phyloP scores from a whole-genome alignment of 2,888 invertebrate species.

The Drosophila nr. medialis region DNA sequence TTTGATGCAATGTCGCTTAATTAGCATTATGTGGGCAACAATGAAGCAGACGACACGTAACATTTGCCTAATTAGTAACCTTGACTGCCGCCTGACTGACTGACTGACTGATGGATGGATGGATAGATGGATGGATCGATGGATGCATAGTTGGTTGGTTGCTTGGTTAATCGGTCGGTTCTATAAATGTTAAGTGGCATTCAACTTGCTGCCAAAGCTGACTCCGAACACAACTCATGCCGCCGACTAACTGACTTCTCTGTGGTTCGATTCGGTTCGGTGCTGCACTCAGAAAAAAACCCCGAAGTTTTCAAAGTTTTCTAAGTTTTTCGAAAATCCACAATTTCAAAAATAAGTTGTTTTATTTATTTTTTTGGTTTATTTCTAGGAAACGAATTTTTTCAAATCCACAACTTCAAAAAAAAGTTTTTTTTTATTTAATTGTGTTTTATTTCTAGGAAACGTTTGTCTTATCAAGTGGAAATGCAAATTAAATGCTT shows the following conservation, averaged over 20 bases:
- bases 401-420: neutral
- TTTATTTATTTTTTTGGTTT: too few species aligned
- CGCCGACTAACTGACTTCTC: slow-evolving; percentile 9
- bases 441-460: neutral
- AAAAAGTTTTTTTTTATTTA: too few species aligned
- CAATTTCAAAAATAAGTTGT: neutral
- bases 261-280: neutral
- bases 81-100: slow-evolving; percentile 58
- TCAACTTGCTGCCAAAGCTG: slow-evolving; percentile 45
- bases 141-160: slow-evolving; percentile 10
- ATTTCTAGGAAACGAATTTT: neutral
- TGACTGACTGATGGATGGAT: slow-evolving; percentile 7
- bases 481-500: neutral
- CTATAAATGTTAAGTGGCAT: slow-evolving; percentile 53
- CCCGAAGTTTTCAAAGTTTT: neutral
- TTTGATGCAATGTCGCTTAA: slow-evolving; percentile 74
- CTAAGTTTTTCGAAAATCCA: neutral
- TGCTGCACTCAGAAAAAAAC: neutral
- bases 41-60: slow-evolving; percentile 21
- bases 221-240: slow-evolving; percentile 40
- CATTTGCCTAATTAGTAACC: slow-evolving; percentile 75
- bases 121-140: slow-evolving; percentile 11
- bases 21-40: slow-evolving; percentile 62
- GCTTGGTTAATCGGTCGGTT: slow-evolving; percentile 10
- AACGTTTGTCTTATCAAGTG: neutral